A percentile compares a stretch with the other conserved stretches of the same genome.
These are phyloP conservation scores for Andrena bucephala DNA, from an alignment of 2,888 invertebrate genomes.

Conservation along the genomic window DNA sequence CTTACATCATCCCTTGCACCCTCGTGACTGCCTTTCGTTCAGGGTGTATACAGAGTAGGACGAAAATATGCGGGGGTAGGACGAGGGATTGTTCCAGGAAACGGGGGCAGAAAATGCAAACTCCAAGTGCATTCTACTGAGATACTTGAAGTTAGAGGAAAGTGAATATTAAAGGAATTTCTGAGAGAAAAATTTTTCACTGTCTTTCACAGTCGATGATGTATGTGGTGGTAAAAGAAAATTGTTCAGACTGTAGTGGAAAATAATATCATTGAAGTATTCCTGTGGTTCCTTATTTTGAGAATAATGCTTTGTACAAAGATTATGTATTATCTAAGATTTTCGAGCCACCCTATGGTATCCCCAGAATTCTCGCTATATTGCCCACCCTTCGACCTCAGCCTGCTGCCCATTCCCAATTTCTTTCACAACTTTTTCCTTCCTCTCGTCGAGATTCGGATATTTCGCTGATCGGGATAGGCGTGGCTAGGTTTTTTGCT, in stretches of 20 bases:
- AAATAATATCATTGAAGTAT: no score
- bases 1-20: constrained; percentile 56
- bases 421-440: constrained; percentile 27
- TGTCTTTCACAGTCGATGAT: no score
- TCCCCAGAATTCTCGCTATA: constrained; percentile 4
- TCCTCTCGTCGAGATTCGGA: constrained; percentile 19
- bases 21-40: not conserved
- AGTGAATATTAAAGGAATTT: no score
- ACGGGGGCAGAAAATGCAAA: not conserved
- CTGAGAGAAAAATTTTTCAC: no score
- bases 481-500: constrained; percentile 16
- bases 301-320: no score
- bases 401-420: constrained; percentile 13
- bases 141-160: no score
- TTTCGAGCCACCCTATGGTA: not conserved
- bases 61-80: not conserved
- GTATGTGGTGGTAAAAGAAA: no score
- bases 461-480: constrained; percentile 32
- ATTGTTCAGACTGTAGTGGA: no score
- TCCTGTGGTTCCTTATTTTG: no score
- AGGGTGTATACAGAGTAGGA: not conserved
- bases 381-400: constrained; percentile 14
- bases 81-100: not conserved
- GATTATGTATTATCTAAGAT: not conserved
- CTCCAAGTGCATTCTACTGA: not conserved